Conservation (phyloP, 2,113 vertebrate genomes). For the Bujurquina vittata region DNA sequence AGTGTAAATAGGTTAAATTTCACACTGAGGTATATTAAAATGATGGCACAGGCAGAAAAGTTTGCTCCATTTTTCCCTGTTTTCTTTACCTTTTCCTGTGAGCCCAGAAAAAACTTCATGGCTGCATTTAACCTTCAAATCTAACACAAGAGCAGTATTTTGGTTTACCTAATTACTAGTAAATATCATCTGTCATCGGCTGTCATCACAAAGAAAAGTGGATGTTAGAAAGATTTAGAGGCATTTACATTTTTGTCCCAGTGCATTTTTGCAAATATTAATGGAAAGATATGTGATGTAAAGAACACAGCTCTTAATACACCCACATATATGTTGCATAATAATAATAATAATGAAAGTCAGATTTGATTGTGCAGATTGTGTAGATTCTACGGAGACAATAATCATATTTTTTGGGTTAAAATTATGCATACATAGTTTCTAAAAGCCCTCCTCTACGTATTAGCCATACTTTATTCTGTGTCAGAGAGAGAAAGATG, state of each 20-base stretch:
- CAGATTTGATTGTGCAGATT: background rate
- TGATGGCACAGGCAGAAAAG: background rate
- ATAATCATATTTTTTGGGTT: background rate
- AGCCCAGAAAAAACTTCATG: background rate
- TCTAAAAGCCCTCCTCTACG: constrained; percentile 24
- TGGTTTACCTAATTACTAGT: background rate
- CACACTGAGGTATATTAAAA: background rate
- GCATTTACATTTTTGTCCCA: background rate
- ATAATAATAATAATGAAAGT: background rate
- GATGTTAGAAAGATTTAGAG: too few species aligned
- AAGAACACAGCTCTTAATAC: fast-evolving
- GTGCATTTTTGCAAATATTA: background rate
- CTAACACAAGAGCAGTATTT: background rate
- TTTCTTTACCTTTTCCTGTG: background rate
- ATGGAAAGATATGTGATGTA: background rate
- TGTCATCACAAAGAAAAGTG: fast-evolving
- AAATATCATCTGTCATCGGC: background rate
- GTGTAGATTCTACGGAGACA: background rate
- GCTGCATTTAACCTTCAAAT: background rate
- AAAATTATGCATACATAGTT: background rate
- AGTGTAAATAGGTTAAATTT: background rate
- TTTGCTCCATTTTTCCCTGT: background rate
- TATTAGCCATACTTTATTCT: constrained; percentile 28
- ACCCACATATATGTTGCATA: background rate
- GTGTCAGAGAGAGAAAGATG: constrained; percentile 26